Evolutionary conservation across 2,888 invertebrate genomes (phyloP).

Genomic region (Oxycera nigricornis): DNA sequence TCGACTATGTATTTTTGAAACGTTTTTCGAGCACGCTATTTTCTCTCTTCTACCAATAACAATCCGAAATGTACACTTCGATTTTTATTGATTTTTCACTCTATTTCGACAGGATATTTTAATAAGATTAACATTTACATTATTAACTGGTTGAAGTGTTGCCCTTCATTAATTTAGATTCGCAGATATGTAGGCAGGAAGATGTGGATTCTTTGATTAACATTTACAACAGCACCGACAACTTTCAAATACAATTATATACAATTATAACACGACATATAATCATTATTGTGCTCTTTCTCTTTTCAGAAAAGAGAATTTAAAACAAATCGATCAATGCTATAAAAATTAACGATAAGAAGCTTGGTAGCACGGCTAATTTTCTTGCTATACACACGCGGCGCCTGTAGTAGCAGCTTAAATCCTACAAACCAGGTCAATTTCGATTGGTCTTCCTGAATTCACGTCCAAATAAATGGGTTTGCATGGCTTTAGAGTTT

Average conservation of each 20-base stretch:
- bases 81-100: constrained; percentile 21
- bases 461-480: constrained; percentile 16
- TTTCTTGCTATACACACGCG: no score
- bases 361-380: not conserved
- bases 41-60: not conserved
- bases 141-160: no score
- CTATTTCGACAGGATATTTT: constrained; percentile 21
- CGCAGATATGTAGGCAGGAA: no score
- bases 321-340: not conserved
- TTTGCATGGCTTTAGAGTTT: constrained; percentile 13
- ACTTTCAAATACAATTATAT: no score
- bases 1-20: no score
- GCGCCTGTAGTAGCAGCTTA: not conserved
- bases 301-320: no score
- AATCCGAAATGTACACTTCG: constrained; percentile 7
- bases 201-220: not conserved
- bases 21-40: not conserved
- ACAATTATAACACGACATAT: no score
- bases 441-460: not conserved
- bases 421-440: not conserved
- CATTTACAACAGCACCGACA: not conserved
- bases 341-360: not conserved
- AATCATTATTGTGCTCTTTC: no score
- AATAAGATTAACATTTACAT: constrained; percentile 9
- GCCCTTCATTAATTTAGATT: no score